Percentiles rank a stretch among this genome's conserved stretches.
Evolutionary conservation across 1,140 invertebrate genomes (phyloP).

Genomic region (Heliconius nattereri): DNA sequence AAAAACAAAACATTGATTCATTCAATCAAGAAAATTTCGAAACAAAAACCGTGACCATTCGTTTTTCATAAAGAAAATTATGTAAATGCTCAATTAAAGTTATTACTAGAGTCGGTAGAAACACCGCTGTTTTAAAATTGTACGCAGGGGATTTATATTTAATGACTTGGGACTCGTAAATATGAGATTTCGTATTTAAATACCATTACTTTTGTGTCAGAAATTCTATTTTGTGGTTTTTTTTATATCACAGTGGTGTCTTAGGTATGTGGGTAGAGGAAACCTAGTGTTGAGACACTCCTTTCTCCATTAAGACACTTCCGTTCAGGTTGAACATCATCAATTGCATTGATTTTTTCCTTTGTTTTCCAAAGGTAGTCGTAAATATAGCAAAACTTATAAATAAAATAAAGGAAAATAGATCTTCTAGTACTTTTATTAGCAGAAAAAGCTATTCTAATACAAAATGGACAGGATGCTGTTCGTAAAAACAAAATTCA

Average conservation of each 20-base stretch:
- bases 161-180: slow-evolving; percentile 6
- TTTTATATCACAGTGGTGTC: no score
- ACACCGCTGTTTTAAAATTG: slow-evolving; percentile 10
- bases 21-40: neutral
- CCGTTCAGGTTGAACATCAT: no score
- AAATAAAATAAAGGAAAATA: neutral
- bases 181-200: neutral
- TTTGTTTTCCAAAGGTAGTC: neutral
- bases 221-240: no score
- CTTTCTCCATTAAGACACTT: no score
- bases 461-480: neutral
- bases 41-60: neutral
- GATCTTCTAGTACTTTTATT: neutral
- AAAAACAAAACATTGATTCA: neutral
- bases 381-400: neutral
- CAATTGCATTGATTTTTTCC: no score
- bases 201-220: no score
- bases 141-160: slow-evolving; percentile 6
- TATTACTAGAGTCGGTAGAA: slow-evolving; percentile 4
- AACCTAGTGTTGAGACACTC: no score
- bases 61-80: slow-evolving; percentile 7
- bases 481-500: slow-evolving; percentile 2
- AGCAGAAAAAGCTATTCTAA: neutral
- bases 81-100: slow-evolving; percentile 13
- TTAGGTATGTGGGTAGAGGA: no score